These are phyloP conservation scores for Microctonus hyperodae DNA, from an alignment of 2,888 invertebrate species.

Conservation along the genomic window DNA sequence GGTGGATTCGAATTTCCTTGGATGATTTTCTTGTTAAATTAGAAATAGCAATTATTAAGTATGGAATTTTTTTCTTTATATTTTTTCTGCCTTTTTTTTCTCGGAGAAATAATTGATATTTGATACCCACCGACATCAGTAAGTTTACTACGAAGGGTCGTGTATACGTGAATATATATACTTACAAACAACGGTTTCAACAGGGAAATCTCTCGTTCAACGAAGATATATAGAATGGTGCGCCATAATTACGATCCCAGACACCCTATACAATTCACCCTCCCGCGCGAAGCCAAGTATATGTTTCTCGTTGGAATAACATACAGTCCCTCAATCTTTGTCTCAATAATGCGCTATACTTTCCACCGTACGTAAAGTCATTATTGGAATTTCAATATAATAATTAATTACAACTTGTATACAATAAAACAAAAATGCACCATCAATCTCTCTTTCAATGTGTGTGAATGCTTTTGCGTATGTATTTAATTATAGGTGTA, in stretches of 20 bases:
- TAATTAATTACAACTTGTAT: neutral
- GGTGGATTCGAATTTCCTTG: neutral
- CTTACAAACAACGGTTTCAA: neutral
- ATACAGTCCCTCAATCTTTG: neutral
- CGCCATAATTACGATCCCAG: slow-evolving; percentile 22
- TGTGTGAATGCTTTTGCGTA: neutral
- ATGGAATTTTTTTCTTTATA: neutral
- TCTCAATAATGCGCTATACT: neutral
- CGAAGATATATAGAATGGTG: slow-evolving; percentile 10
- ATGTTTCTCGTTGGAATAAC: slow-evolving; percentile 1
- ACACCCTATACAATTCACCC: slow-evolving; percentile 19
- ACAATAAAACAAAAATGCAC: neutral
- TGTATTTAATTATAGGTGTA: neutral
- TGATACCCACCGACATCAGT: slow-evolving; percentile 17
- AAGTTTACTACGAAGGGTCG: slow-evolving; percentile 11
- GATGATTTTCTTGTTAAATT: neutral
- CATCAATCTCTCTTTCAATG: neutral
- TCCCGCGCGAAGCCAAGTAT: slow-evolving; percentile 21
- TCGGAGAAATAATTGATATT: slow-evolving; percentile 27
- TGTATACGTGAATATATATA: neutral
- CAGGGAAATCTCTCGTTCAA: neutral
- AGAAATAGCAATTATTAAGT: neutral
- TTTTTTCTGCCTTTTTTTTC: neutral
- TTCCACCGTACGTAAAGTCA: neutral
- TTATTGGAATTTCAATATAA: neutral